A percentile compares a stretch with the other conserved stretches of the same genome.
Evolutionary conservation across 2,113 vertebrate species (phyloP).

Genomic region (Ictalurus punctatus): DNA sequence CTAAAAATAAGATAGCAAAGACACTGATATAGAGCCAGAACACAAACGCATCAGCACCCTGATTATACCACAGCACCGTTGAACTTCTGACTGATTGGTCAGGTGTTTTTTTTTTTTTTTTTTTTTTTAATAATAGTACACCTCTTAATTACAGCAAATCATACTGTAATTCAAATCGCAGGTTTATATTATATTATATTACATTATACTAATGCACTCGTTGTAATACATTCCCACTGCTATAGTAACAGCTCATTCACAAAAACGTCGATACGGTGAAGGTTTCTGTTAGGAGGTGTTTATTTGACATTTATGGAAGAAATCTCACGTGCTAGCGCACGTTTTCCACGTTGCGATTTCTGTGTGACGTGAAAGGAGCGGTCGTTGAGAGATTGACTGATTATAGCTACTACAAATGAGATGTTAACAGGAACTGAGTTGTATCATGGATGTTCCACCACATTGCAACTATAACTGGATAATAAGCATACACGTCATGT

Average conservation of each 20-base stretch:
- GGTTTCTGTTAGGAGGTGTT: neutral
- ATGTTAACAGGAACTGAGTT: neutral
- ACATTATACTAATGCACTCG: neutral
- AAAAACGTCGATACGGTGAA: neutral
- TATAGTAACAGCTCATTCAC: neutral
- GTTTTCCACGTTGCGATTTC: neutral
- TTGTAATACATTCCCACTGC: neutral
- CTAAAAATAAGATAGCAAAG: conserved; percentile 16
- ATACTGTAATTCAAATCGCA: neutral
- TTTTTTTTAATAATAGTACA: neutral
- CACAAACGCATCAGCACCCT: neutral
- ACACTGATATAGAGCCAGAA: neutral
- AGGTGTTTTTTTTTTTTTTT: neutral
- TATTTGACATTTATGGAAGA: neutral
- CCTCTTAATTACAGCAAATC: no score
- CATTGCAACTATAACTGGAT: neutral
- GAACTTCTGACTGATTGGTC: neutral
- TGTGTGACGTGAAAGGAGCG: neutral
- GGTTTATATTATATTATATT: neutral
- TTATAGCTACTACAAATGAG: neutral
- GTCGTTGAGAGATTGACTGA: neutral
- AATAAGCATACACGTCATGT: neutral
- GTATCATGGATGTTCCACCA: neutral
- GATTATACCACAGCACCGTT: neutral
- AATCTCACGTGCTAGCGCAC: neutral